These are phyloP conservation scores for Anastrepha ludens DNA, from an alignment of 1,140 invertebrate genomes.

Conservation along the genomic window DNA sequence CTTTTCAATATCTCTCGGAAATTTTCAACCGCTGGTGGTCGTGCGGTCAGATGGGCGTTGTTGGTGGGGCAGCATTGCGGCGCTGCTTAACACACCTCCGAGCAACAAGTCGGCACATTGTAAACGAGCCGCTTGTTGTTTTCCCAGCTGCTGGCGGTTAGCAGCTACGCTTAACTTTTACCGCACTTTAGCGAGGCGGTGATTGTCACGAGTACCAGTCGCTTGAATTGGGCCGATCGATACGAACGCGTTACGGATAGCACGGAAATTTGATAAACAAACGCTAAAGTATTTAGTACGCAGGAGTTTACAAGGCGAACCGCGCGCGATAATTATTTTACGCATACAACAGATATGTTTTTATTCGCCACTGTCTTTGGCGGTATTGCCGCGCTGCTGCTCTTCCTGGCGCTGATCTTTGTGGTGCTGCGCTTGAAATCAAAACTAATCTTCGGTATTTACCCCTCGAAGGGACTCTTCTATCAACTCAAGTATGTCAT, in stretches of 20 bases:
- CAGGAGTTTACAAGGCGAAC: background rate
- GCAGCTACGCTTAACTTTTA: background rate
- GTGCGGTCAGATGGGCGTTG: background rate
- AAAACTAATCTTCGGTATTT: constrained; percentile 67
- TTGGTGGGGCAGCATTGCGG: background rate
- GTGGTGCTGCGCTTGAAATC: constrained; percentile 63
- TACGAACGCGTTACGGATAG: background rate
- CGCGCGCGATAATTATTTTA: background rate
- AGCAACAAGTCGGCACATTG: background rate
- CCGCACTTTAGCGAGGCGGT: background rate
- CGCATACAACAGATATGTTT: constrained; percentile 7
- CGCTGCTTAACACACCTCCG: background rate
- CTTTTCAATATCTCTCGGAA: background rate
- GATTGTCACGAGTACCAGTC: background rate
- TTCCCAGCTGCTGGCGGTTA: background rate
- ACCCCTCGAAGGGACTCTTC: constrained; percentile 67
- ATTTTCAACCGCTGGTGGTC: background rate
- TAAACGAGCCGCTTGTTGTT: background rate
- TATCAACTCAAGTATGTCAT: constrained; percentile 66
- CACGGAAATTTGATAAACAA: background rate
- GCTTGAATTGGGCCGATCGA: constrained; percentile 3
- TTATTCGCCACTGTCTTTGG: constrained; percentile 5
- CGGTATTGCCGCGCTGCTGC: constrained; percentile 1
- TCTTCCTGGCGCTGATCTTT: constrained; percentile 56
- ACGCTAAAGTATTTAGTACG: background rate